Evolutionary conservation across 2,113 vertebrate species (phyloP).

Genomic region (Arenaria interpres): DNA sequence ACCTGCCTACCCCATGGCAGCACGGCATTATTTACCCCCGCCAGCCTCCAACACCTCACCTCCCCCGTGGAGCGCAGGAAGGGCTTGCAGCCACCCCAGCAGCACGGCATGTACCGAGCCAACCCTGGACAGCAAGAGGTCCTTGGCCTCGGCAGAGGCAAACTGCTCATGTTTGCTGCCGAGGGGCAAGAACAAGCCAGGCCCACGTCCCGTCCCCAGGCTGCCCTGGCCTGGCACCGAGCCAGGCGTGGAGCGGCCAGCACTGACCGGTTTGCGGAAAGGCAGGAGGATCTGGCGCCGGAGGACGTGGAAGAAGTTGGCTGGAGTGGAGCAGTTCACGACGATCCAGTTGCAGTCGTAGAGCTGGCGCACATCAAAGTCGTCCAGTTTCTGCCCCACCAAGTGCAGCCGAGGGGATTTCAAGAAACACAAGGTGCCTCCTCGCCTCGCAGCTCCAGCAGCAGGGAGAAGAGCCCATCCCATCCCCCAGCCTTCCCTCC

Average conservation of each 20-base stretch:
- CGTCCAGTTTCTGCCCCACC: conserved; percentile 77
- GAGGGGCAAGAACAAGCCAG: not conserved
- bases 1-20: not conserved
- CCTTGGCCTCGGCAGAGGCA: not conserved
- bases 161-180: not conserved
- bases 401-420: not conserved
- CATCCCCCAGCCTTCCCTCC: not conserved
- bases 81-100: not conserved
- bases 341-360: conserved; percentile 96
- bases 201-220: rapidly evolving
- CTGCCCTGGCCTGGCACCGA: not conserved
- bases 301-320: conserved; percentile 92
- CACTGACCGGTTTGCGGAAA: conserved; percentile 92
- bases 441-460: not conserved
- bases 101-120: rapidly evolving
- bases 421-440: not conserved
- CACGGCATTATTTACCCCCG: rapidly evolving
- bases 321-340: conserved; percentile 91
- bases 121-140: not conserved
- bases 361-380: conserved; percentile 87
- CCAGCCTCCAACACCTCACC: no score
- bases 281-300: conserved; percentile 91
- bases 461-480: not conserved
- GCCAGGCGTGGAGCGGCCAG: rapidly evolving
- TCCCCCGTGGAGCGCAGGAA: rapidly evolving